Evolutionary conservation across 2,888 invertebrate genomes (phyloP), one percentile per base, ranked within the genome.

Genomic region (Schizaphis graminum): DNA sequence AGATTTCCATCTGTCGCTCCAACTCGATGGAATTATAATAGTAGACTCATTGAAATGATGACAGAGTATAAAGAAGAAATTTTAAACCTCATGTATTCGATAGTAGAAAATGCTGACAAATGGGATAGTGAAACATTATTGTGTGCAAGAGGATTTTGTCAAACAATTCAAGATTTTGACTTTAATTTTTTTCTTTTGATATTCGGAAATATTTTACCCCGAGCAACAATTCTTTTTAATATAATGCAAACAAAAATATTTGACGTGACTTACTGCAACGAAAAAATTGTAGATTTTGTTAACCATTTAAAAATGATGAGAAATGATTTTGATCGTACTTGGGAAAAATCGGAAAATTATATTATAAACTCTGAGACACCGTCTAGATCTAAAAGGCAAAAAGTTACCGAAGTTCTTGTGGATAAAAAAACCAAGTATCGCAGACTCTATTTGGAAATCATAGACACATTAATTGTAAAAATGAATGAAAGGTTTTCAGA

Each of bases 81-180:
- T 77, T 53, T 90, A 89, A 94, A 84, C 53, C 44, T 95, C 28
- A 94, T 95, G 93, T 61, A 95, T 91, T 88, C 89, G 84, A 94
- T 95, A 56, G 57, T 95, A 49, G 93, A 95, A 41, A 94, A 95
- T 44, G 44, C 44, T 94, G 94, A 91, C 91, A 91, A 90, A 89
- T 26, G 90, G 93, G 90, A 47, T 47, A 47, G 11, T 11, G 47
- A 47, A 47, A 47, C 47, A 47, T 47, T 10, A 47, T 47, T 11
- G 47, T 47, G 47, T 11, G 47, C 47, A 47, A 47, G 47, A 47
- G 47, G 47, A 47, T 47, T 47, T 47, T 47, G 47, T 47, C 47
- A 47, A 47, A 11, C 47, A 47, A 44, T 44, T 44, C 44, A 47
- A 47, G 47, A 47, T 10, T 47, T 47, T n/a, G n/a, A n/a, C n/a